Evolutionary conservation across 2,113 vertebrate species (phyloP), one percentile per base, ranked within the genome.

Genomic region (Edolisoma coerulescens): DNA sequence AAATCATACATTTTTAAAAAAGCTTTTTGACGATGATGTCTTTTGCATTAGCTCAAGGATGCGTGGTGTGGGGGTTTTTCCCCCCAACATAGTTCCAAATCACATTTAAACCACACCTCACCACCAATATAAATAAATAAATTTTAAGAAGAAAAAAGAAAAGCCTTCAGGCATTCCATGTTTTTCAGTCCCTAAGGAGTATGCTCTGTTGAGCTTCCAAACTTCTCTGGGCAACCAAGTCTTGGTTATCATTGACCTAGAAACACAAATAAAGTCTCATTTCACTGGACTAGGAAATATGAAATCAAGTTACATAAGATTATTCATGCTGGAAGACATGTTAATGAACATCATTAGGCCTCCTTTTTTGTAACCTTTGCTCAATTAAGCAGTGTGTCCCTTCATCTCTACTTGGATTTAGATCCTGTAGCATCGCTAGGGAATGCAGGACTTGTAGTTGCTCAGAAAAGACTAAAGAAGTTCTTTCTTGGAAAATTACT

Each of bases 241-340:
- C 44, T 95, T 80, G 68, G 68, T 93, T 95, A 75, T 88, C 68
- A 41, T 84, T 95, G 91, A 56, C 75, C 87, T 95, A 90, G 91
- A 96, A 97, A 93, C n/a, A 64, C 60, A 84, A 84, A 81, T 54
- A 30, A 85, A 79, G 14, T 97, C 56, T 90, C 59, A 41, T 90
- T 91, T 95, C 64, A 68, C 17, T 94, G 64, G 93, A 37, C 71
- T 86, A 37, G n/a, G 88, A 93, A 83, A 77, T 68, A 68, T 0
- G 7, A 93, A 85, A 83, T 93, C 65, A 63, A 64, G 50, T 96
- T 96, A 84, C 7, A 3, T 95, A 93, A 95, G 28, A 53, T 92
- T 80, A 41, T 78, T 95, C 53, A 64, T 89, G 32, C 89, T 76
- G 42, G 79, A 91, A 95, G 60, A 88, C 54, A 37, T 86, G 68